phyloP scores from a whole-genome alignment of 2,113 vertebrate species.

The Typhlomys cinereus region DNA sequence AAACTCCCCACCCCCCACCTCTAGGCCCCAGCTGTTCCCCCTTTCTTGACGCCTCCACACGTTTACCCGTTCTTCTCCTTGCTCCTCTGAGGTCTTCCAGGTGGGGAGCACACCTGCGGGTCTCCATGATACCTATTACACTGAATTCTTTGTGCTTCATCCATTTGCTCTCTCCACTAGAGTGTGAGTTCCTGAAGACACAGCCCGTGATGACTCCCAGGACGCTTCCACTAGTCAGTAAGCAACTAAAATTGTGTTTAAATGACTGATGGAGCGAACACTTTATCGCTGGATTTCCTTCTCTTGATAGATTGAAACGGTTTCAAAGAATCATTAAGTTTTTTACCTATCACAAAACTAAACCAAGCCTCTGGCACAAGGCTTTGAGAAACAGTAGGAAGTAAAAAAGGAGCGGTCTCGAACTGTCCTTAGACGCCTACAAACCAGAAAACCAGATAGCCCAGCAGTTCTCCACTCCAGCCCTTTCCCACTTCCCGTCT shows the following conservation, averaged over 20 bases:
- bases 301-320: neutral
- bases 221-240: neutral
- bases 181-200: neutral
- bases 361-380: neutral
- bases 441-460: neutral
- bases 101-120: neutral
- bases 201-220: neutral
- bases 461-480: neutral
- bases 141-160: neutral
- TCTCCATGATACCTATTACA: accelerated
- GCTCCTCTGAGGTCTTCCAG: neutral
- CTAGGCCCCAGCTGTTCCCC: neutral
- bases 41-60: accelerated
- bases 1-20: no score
- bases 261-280: neutral
- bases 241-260: neutral
- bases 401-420: neutral
- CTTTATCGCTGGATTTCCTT: neutral
- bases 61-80: neutral
- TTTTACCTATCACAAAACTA: neutral
- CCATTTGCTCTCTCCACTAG: neutral
- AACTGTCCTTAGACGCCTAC: neutral
- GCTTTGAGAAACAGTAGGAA: neutral
- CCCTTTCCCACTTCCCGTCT: neutral
- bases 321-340: neutral